Percentiles rank a stretch among this genome's conserved stretches.
phyloP scores from a whole-genome alignment of 2,888 invertebrate species.

The Drosophila affinis region DNA sequence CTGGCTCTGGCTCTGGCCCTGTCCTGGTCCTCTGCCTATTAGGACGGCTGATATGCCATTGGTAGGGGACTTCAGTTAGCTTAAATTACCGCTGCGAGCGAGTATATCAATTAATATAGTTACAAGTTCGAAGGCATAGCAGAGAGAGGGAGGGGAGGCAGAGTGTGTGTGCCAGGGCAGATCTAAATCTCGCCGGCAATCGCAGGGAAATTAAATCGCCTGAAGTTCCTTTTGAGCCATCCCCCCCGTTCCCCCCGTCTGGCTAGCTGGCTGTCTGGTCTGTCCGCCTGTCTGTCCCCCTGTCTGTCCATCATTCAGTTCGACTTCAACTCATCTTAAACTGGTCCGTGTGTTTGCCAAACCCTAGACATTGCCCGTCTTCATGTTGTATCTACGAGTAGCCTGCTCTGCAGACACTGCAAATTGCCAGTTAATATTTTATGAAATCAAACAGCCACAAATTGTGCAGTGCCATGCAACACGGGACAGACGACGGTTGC shows the following conservation, averaged over 20 bases:
- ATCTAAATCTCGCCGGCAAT: constrained; percentile 16
- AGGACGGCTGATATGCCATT: constrained; percentile 59
- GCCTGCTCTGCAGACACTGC: constrained; percentile 66
- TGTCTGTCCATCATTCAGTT: constrained; percentile 12
- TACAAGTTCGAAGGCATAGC: constrained; percentile 49
- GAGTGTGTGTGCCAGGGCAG: constrained; percentile 2
- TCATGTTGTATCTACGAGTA: constrained; percentile 9
- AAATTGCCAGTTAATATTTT: constrained; percentile 78
- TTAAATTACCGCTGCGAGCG: constrained; percentile 75
- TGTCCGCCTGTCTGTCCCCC: constrained; percentile 6
- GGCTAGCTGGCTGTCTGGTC: not conserved
- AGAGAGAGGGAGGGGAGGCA: constrained; percentile 12
- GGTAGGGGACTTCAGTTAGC: constrained; percentile 71
- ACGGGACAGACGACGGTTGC: constrained; percentile 4
- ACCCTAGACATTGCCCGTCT: constrained; percentile 41
- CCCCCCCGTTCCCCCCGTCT: not conserved
- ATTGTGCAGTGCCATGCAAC: constrained; percentile 66
- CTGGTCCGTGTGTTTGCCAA: constrained; percentile 49
- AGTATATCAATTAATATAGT: constrained; percentile 79
- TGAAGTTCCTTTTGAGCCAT: constrained; percentile 48
- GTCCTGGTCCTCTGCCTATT: not conserved
- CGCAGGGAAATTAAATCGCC: constrained; percentile 67
- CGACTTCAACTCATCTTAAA: constrained; percentile 31
- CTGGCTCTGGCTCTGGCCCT: no score
- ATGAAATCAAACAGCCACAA: constrained; percentile 76